Evolutionary conservation across 1,140 invertebrate species (phyloP), one percentile per base, ranked within the genome.

Genomic region (Phthorimaea operculella): DNA sequence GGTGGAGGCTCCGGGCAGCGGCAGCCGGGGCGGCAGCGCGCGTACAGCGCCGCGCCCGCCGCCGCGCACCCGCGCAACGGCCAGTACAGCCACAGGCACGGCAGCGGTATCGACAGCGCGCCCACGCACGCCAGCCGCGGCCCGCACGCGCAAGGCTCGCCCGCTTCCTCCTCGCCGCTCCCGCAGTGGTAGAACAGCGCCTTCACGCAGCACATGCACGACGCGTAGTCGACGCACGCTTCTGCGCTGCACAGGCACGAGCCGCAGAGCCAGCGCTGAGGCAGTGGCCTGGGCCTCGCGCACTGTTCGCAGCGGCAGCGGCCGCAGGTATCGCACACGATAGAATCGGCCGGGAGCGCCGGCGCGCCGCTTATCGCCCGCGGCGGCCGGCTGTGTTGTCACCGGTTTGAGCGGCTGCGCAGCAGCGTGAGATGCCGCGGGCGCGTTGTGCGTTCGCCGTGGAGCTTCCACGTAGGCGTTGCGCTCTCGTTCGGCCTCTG

Each of bases 151-250:
- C 83, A 96, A 91, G 80, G 95, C 93, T 61, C 91, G 58, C 89
- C 89, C 66, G 93, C 92, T 60, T 88, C 87, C 62, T 90, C 89
- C 60, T 88, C 88, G 68, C 90, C 89, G 71, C 92, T 90, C 58
- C 91, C 90, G 83, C 94, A 97, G 78, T 98, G 96, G 84, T 98
- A 98, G 81, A 97, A 96, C 33, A 96, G 76, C 44, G 92, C 94
- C 78, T 97, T 96, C 63, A 96, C 95, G 82, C 95, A 97, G 86
- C 96, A 98, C 84, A 98, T 89, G 78, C 96, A 98, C 57, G 94
- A 94, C 51, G 92, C 91, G 77, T 94, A 94, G 85, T 97, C 95
- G 59, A 98, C 90, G 62, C 91, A 89, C 56, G 93, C 90, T 76
- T 96, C 92, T 49, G 93, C 92, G 67, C 94, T 96, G 85, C 94